Base-by-base conservation (phyloP, 2,888 invertebrate species). In the Cryptops parisi region DNA sequence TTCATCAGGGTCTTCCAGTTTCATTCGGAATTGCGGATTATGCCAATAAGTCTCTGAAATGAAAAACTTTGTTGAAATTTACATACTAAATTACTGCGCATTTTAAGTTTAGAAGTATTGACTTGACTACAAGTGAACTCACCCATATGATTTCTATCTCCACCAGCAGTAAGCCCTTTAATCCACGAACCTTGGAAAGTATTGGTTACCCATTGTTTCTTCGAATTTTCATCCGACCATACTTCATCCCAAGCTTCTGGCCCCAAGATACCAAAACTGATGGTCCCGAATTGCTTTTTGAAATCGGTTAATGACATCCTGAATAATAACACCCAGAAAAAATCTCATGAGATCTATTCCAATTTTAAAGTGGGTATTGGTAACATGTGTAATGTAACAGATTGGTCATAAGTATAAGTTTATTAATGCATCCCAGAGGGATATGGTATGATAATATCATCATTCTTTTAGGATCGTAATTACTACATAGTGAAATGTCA, bases 171-270 rank as follows among this genome's bases (percentile, higher is more conserved):
- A 1, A 88, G 86, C 60, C 85, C 82, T 62, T 81, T 73, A 9
- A 86, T 83, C 97, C 97, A 97, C 67, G 86, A 84, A 1, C 94
- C 94, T 64, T 91, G 87, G 64, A 84, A 91, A 51, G 86, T 83
- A 9, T 85, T 87, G 78, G 85, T 86, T 70, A 90, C 89, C 96
- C 96, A 97, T 62, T 80, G 82, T 67, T 86, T 86, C 61, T 82
- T 84, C 59, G 81, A 78, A 77, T 22, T 23, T 23, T 63, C n/a
- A 60, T 81, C 81, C 23, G 47, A 22, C 38, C 47, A 25, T 23
- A 62, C 63, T 17, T 69, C 69, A 44, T 84, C 82, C 61, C 93
- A 68, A 0, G 91, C 86, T 65, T 96, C 94, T 0, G 94, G 94
- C 65, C 86, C 90, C 69, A 96, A 81, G 68, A 96, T 94, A 68